Evolutionary conservation across 2,113 vertebrate species (phyloP), one percentile per base, ranked within the genome.

Genomic region (Gobio gobio): DNA sequence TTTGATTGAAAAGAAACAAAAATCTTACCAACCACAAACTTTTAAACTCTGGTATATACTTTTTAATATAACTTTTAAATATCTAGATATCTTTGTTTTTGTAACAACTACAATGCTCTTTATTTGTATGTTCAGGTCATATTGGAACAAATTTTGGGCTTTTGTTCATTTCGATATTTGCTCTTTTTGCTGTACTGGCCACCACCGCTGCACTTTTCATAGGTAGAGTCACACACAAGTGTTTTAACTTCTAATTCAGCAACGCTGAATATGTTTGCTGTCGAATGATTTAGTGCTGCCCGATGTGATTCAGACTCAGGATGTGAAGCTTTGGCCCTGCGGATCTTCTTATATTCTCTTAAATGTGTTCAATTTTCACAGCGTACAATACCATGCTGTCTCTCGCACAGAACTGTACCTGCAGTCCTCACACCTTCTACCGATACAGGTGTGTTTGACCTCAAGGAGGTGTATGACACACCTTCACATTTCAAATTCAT

Each of bases 181-280:
- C 68, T 4, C 10, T 84, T 64, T 90, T 90, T 84, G 74, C 87
- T 47, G 78, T 78, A 2, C 13, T 87, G 66, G 87, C 88, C 26
- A 18, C 47, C 29, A 79, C 82, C 58, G 73, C 87, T 8, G 29
- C 68, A 36, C 77, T 89, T 10, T 85, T 89, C 80, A 90, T 88
- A 77, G 89, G 89, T 88, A 85, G 16, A 45, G 29, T 63, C 58
- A 90, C 22, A 36, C 5, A n/a, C 56, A 59, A 24, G 33, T 0
- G 0, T 43, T 78, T 40, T 70, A 12, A 43, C 9, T 40, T 70
- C 26, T 18, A 5, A 66, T 66, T 43, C 36, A 40, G 9, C 33
- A 22, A 22, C 5, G 22, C 9, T 43, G 9, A 70, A 22, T 70
- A 22, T 43, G 66, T 20, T 22, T 70, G 66, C 20, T 43, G 18